Percentiles rank a stretch among this genome's conserved stretches.
Conservation (phyloP, 2,113 vertebrate species). For the Heliornis fulica region DNA sequence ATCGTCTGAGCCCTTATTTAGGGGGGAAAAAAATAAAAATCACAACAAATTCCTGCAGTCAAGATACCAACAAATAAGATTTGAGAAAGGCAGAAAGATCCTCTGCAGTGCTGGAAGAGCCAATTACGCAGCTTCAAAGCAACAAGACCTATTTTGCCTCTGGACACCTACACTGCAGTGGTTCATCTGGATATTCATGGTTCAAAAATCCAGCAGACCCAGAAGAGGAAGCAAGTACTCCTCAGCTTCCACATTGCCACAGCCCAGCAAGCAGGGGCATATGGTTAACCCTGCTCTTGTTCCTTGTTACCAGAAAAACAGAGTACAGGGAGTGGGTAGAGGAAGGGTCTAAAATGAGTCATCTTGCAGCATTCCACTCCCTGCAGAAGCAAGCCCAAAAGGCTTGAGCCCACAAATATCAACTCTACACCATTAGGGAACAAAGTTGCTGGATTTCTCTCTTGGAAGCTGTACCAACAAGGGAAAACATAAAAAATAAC, state of each 20-base stretch:
- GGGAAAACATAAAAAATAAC: background rate
- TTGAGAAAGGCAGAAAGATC: background rate
- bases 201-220: background rate
- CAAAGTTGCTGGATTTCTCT: background rate
- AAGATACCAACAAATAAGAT: background rate
- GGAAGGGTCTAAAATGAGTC: conserved; percentile 21
- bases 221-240: conserved; percentile 16
- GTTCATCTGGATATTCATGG: background rate
- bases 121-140: background rate
- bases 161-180: background rate
- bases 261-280: background rate
- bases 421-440: background rate
- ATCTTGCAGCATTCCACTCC: background rate
- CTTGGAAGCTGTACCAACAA: background rate
- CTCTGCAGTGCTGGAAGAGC: background rate
- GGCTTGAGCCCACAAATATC: background rate
- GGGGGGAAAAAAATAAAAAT: background rate
- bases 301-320: background rate
- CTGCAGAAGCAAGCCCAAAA: background rate
- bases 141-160: fast-evolving
- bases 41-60: background rate
- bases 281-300: background rate
- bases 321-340: background rate
- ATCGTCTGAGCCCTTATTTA: conserved; percentile 92
- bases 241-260: conserved; percentile 25